These are phyloP conservation scores for Neoascia interrupta DNA, from an alignment of 2,888 invertebrate species.

Conservation along the genomic window DNA sequence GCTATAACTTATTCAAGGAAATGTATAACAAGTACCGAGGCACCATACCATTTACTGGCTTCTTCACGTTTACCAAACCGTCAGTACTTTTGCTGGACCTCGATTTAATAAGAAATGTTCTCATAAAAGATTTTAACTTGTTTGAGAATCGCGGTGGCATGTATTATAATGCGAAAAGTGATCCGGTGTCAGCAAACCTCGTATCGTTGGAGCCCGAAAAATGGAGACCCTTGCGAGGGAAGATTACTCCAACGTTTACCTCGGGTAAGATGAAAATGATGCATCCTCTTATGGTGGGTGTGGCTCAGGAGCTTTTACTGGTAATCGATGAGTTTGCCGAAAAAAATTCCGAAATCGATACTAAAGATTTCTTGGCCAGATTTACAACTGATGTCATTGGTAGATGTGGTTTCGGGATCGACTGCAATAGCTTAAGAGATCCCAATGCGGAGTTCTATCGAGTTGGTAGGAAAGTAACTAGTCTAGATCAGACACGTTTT, in stretches of 20 bases:
- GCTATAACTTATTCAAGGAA: constrained; percentile 70
- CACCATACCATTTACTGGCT: constrained; percentile 75
- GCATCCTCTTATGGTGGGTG: constrained; percentile 72
- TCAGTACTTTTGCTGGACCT: constrained; percentile 74
- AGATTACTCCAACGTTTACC: constrained; percentile 73
- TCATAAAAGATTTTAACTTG: constrained; percentile 73
- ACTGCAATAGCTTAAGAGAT: constrained; percentile 79
- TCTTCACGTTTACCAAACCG: constrained; percentile 74
- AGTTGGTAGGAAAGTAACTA: constrained; percentile 72
- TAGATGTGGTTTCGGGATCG: constrained; percentile 80
- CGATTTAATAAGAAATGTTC: constrained; percentile 74
- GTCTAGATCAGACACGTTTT: background rate
- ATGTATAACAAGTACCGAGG: constrained; percentile 72
- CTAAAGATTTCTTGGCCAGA: constrained; percentile 78
- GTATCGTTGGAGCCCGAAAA: constrained; percentile 77
- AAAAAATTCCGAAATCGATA: constrained; percentile 75
- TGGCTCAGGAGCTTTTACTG: constrained; percentile 54
- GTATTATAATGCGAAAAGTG: constrained; percentile 74
- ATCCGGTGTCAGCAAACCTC: constrained; percentile 78
- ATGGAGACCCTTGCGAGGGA: constrained; percentile 77
- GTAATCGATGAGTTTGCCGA: constrained; percentile 1
- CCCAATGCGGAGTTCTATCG: constrained; percentile 77
- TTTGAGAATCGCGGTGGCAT: constrained; percentile 76
- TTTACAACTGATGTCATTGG: constrained; percentile 81
- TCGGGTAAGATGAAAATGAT: constrained; percentile 73